These are phyloP conservation scores for Hermaeophaga mercurialis DNA, from an alignment of 2,888 invertebrate genomes.

Conservation along the genomic window DNA sequence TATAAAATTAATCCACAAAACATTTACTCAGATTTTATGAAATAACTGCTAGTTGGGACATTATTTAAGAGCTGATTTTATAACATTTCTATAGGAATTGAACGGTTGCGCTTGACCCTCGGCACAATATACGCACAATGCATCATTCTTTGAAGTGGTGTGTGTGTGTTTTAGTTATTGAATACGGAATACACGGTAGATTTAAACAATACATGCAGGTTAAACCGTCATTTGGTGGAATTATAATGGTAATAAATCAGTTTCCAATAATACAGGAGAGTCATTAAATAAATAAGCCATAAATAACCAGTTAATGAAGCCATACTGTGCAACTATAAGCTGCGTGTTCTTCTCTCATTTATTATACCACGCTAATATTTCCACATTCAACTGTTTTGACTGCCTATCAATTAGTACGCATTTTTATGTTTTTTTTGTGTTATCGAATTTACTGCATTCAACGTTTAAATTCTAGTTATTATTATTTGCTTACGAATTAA, in stretches of 20 bases:
- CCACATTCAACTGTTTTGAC: slow-evolving; percentile 35
- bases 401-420: slow-evolving; percentile 30
- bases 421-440: slow-evolving; percentile 10
- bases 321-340: slow-evolving; percentile 35
- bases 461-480: no score
- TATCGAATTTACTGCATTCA: slow-evolving; percentile 7
- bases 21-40: no score
- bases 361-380: slow-evolving; percentile 32
- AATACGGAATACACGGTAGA: slow-evolving; percentile 5
- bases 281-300: slow-evolving; percentile 42
- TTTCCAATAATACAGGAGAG: slow-evolving; percentile 37
- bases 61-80: no score
- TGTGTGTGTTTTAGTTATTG: neutral
- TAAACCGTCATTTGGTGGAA: slow-evolving; percentile 38
- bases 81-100: no score
- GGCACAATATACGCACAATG: no score
- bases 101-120: no score
- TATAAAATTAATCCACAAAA: no score
- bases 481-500: no score
- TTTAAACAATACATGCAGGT: slow-evolving; percentile 31
- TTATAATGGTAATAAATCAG: slow-evolving; percentile 41
- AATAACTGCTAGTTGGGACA: no score
- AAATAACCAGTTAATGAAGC: slow-evolving; percentile 43
- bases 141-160: neutral
- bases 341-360: slow-evolving; percentile 37